Conservation (phyloP, 2,113 vertebrate genomes). For the Podocnemis expansa region DNA sequence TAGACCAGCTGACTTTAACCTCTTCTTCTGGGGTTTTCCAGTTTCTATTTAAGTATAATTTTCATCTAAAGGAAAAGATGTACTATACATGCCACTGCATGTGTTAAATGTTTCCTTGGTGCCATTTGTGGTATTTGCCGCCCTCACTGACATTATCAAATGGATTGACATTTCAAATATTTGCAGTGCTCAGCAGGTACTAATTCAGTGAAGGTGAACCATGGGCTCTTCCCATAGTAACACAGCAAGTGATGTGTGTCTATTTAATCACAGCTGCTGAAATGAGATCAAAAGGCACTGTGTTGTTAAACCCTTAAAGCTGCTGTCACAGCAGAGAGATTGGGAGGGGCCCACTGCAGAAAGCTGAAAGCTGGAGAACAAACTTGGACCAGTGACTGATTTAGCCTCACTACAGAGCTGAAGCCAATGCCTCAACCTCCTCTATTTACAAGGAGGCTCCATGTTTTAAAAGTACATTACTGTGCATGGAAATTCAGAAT, state of each 20-base stretch:
- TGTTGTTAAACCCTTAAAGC: conserved; percentile 79
- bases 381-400: background rate
- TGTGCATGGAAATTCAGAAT: background rate
- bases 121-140: conserved; percentile 84
- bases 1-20: conserved; percentile 66
- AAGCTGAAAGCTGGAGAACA: conserved; percentile 18
- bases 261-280: conserved; percentile 83
- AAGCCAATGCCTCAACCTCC: accelerated
- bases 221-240: conserved; percentile 69
- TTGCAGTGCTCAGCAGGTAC: conserved; percentile 87
- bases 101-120: conserved; percentile 74
- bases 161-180: conserved; percentile 96
- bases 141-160: conserved; percentile 90
- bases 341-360: conserved; percentile 54
- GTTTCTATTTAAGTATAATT: conserved; percentile 65
- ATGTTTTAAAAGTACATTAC: background rate
- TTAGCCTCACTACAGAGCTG: background rate
- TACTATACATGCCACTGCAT: conserved; percentile 73
- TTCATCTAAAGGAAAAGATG: conserved; percentile 73
- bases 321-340: conserved; percentile 62
- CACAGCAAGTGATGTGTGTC: conserved; percentile 85
- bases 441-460: background rate
- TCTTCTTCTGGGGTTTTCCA: conserved; percentile 50
- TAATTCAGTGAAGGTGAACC: conserved; percentile 86
- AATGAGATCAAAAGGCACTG: conserved; percentile 83